phyloP scores from a whole-genome alignment of 2,113 vertebrate species.

The Holacanthus passer region DNA sequence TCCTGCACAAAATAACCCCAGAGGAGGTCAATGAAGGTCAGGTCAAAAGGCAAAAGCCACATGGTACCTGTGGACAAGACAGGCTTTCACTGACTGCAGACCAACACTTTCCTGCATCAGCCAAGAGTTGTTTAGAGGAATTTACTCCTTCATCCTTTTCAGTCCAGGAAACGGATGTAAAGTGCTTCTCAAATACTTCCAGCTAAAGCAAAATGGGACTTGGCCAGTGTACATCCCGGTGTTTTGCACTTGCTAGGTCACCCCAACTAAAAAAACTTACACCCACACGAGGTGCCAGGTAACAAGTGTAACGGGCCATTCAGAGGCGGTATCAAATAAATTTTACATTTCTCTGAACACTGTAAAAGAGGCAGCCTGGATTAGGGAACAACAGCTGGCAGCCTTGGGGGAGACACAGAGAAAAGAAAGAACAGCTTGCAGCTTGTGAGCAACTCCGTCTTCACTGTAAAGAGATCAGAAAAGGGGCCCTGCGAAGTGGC shows the following conservation, averaged over 20 bases:
- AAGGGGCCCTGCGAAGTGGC: neutral
- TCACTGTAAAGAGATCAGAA: conserved; percentile 4
- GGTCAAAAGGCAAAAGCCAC: neutral
- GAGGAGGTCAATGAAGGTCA: neutral
- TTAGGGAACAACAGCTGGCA: conserved; percentile 46
- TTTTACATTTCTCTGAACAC: conserved; percentile 24
- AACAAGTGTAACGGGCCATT: conserved; percentile 26
- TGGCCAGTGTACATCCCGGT: neutral
- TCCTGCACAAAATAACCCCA: neutral
- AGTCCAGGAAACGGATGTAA: neutral
- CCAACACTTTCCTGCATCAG: neutral
- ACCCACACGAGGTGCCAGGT: conserved; percentile 8
- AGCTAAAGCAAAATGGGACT: neutral
- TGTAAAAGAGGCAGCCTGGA: neutral
- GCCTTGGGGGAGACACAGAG: conserved; percentile 13
- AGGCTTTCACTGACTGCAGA: neutral
- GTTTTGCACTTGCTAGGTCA: conserved; percentile 10
- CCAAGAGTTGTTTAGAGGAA: neutral
- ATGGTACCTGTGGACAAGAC: neutral
- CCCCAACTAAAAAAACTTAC: neutral
- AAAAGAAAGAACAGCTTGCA: conserved; percentile 41
- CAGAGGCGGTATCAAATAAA: neutral
- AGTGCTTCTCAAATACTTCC: neutral
- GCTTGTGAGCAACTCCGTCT: conserved; percentile 13
- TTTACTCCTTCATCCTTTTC: neutral